phyloP scores from a whole-genome alignment of 2,888 invertebrate species.

The Bursaphelenchus okinawaensis region DNA sequence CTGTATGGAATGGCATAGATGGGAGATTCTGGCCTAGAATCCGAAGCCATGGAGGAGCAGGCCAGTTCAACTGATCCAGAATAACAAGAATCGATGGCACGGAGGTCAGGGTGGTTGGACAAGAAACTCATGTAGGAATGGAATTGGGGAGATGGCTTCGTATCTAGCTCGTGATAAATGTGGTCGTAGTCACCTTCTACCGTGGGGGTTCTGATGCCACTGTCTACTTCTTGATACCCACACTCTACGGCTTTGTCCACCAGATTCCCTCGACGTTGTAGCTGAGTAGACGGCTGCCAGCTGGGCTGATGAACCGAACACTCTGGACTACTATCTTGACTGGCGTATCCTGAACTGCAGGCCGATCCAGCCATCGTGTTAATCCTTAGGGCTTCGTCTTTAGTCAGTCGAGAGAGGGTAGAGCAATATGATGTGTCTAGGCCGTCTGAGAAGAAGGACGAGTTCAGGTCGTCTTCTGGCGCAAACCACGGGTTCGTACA shows the following conservation, averaged over 20 bases:
- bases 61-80: conserved; percentile 9
- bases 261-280: conserved; percentile 11
- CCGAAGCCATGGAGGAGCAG: not conserved
- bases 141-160: not conserved
- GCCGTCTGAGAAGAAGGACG: not conserved
- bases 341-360: conserved; percentile 28
- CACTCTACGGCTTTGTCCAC: conserved; percentile 27
- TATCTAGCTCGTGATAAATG: conserved; percentile 33
- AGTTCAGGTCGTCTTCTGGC: not conserved
- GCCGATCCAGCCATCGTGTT: conserved; percentile 32
- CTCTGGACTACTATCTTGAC: conserved; percentile 24
- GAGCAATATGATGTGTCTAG: conserved; percentile 24
- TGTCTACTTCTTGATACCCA: not conserved
- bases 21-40: conserved; percentile 21
- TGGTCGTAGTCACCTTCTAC: conserved; percentile 15
- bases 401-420: conserved; percentile 11
- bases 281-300: conserved; percentile 31
- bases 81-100: conserved; percentile 1
- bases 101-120: not conserved
- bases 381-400: conserved; percentile 25
- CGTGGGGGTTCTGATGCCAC: not conserved
- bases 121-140: not conserved
- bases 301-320: conserved; percentile 33
- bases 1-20: conserved; percentile 13
- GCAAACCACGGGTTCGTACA: conserved; percentile 31